A percentile compares a stretch with the other conserved stretches of the same genome.
Conservation (phyloP, 92 coral and sea anemone species). For the Porites divaricata region DNA sequence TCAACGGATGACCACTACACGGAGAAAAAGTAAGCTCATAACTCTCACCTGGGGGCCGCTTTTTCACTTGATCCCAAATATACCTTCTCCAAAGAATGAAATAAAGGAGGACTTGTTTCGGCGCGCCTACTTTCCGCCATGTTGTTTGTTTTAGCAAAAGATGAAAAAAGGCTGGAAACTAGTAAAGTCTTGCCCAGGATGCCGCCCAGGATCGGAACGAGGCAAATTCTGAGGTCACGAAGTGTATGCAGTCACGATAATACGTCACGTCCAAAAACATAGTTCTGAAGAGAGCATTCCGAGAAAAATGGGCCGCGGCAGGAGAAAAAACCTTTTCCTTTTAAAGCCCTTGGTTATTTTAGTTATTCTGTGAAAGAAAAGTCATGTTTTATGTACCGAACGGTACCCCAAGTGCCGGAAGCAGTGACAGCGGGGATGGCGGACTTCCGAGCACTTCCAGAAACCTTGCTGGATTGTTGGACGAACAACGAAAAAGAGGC, state of each 20-base stretch:
- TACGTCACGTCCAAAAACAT: constrained; percentile 33
- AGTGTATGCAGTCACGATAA: constrained; percentile 15
- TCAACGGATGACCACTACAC: not conserved
- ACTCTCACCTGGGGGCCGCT: constrained; percentile 60
- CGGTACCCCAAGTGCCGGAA: constrained; percentile 30
- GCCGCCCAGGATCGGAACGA: not conserved
- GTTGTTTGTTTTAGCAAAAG: constrained; percentile 9
- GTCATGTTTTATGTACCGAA: constrained; percentile 78
- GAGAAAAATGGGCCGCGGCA: constrained; percentile 11
- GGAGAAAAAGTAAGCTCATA: not conserved
- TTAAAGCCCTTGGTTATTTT: not conserved
- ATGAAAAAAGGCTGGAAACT: not conserved
- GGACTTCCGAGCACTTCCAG: constrained; percentile 38
- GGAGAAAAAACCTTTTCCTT: not conserved
- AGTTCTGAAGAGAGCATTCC: not conserved
- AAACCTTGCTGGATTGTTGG: constrained; percentile 73
- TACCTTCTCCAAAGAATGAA: constrained; percentile 68
- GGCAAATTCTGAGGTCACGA: constrained; percentile 18
- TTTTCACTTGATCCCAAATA: constrained; percentile 68
- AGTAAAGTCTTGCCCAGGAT: too few relatives aligned
- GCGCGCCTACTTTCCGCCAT: constrained; percentile 72
- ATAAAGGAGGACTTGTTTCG: constrained; percentile 71
- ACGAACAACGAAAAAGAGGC: constrained; percentile 81
- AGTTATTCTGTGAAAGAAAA: not conserved
- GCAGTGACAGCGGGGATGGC: constrained; percentile 48